Evolutionary conservation across 1,140 invertebrate genomes (phyloP).

Genomic region (Drosophila ogumai): DNA sequence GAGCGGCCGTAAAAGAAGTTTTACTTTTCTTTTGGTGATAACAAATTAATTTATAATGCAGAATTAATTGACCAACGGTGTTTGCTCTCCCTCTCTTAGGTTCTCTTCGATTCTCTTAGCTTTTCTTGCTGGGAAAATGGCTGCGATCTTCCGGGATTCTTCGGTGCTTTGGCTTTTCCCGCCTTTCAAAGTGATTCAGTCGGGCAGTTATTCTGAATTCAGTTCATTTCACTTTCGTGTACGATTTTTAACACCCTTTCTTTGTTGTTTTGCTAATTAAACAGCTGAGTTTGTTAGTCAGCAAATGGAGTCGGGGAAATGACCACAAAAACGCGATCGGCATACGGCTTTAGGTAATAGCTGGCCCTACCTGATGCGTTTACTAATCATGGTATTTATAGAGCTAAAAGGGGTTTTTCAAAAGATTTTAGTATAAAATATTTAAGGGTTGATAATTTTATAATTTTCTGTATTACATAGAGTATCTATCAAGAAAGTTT

Average conservation of each 20-base stretch:
- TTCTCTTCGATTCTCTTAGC: conserved; percentile 2
- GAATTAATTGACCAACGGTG: conserved; percentile 13
- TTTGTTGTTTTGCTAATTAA: conserved; percentile 26
- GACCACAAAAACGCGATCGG: not conserved
- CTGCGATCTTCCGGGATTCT: not conserved
- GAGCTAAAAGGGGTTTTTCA: not conserved
- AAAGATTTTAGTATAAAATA: not conserved
- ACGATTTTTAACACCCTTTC: conserved; percentile 13
- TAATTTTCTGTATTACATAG: not conserved
- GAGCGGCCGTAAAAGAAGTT: conserved; percentile 32
- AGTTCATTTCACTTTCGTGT: conserved; percentile 16
- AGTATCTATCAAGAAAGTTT: not conserved
- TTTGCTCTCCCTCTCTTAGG: conserved; percentile 1
- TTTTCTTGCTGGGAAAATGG: conserved; percentile 2
- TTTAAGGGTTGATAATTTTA: too few relatives aligned
- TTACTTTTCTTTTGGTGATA: conserved; percentile 63
- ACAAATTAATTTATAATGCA: conserved; percentile 79
- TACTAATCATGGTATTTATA: conserved; percentile 18
- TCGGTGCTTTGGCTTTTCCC: conserved; percentile 35
- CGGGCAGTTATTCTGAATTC: conserved; percentile 32
- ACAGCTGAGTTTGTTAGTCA: conserved; percentile 30
- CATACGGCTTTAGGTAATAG: not conserved
- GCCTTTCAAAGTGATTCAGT: conserved; percentile 46
- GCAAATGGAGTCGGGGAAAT: conserved; percentile 5
- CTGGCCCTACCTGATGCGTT: not conserved